These are phyloP conservation scores for Oscheius sp. DNA, from an alignment of 2,888 invertebrate genomes.

Conservation along the genomic window DNA sequence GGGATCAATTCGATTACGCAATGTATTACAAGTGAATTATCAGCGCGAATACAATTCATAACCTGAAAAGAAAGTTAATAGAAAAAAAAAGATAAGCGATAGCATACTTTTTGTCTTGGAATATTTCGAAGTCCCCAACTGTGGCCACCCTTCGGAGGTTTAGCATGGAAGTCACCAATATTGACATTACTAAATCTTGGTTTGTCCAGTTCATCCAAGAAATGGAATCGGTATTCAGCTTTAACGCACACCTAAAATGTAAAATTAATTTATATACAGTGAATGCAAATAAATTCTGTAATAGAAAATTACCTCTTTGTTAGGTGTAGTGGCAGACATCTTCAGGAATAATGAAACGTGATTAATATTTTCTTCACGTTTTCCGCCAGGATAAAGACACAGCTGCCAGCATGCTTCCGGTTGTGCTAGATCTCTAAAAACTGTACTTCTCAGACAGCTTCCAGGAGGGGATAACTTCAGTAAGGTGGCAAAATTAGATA, in stretches of 20 bases:
- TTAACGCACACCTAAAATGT: slow-evolving; percentile 67
- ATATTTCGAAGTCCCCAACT: slow-evolving; percentile 73
- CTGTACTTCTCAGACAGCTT: slow-evolving; percentile 68
- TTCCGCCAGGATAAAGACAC: slow-evolving; percentile 73
- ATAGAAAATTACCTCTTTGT: slow-evolving; percentile 62
- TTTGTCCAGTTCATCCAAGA: slow-evolving; percentile 70
- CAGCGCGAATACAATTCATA: slow-evolving; percentile 64
- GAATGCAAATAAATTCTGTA: background rate
- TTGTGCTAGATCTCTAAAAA: slow-evolving; percentile 57
- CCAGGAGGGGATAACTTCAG: slow-evolving; percentile 72
- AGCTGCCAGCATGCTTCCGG: slow-evolving; percentile 73
- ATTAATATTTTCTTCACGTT: slow-evolving; percentile 71
- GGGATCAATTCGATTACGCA: slow-evolving; percentile 73
- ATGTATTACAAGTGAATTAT: slow-evolving; percentile 71
- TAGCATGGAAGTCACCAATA: slow-evolving; percentile 73
- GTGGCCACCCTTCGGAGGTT: slow-evolving; percentile 73
- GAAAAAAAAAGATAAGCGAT: background rate
- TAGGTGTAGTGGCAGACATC: slow-evolving; percentile 70
- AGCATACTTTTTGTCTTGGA: slow-evolving; percentile 64
- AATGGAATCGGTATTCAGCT: slow-evolving; percentile 73
- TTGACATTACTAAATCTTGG: slow-evolving; percentile 72
- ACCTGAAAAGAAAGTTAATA: slow-evolving; percentile 45
- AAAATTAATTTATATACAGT: slow-evolving; percentile 1
- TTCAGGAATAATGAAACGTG: slow-evolving; percentile 72
- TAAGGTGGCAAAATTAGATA: slow-evolving; percentile 69